Conservation (phyloP, 2,797 vertebrate genomes). For the Mustela erminea region DNA sequence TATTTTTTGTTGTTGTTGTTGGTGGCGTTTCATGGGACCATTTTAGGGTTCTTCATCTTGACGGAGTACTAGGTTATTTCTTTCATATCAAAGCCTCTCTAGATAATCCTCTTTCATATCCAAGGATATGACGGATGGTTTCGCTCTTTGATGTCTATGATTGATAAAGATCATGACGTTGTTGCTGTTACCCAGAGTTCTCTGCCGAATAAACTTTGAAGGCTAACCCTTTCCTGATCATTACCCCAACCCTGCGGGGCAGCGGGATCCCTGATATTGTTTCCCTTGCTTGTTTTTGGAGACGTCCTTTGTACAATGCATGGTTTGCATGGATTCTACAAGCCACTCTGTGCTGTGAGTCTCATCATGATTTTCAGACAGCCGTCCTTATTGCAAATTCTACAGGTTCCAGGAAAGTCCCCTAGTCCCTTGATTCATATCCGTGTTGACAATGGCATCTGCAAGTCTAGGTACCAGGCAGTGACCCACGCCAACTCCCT, state of each 20-base stretch:
- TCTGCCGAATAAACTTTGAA: neutral
- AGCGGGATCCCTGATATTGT: fast-evolving
- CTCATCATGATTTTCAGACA: neutral
- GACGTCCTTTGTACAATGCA: fast-evolving
- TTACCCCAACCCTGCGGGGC: fast-evolving
- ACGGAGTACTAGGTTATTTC: fast-evolving
- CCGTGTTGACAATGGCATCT: no score
- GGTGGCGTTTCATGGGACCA: neutral
- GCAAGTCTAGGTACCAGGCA: no score
- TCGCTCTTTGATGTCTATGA: neutral
- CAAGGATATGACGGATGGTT: no score
- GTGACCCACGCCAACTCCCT: fast-evolving
- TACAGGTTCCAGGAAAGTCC: no score
- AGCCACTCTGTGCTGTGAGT: neutral
- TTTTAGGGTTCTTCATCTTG: neutral
- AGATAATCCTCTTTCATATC: neutral
- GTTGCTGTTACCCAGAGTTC: no score
- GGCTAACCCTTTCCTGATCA: no score
- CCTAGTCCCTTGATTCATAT: neutral
- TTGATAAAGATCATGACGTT: fast-evolving
- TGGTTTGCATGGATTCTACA: neutral
- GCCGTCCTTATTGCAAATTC: neutral
- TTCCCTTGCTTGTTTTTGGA: neutral
- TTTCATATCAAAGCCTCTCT: neutral
- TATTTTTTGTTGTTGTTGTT: neutral